Evolutionary conservation across 2,113 vertebrate genomes (phyloP).

Genomic region (Oenanthe oenanthe): DNA sequence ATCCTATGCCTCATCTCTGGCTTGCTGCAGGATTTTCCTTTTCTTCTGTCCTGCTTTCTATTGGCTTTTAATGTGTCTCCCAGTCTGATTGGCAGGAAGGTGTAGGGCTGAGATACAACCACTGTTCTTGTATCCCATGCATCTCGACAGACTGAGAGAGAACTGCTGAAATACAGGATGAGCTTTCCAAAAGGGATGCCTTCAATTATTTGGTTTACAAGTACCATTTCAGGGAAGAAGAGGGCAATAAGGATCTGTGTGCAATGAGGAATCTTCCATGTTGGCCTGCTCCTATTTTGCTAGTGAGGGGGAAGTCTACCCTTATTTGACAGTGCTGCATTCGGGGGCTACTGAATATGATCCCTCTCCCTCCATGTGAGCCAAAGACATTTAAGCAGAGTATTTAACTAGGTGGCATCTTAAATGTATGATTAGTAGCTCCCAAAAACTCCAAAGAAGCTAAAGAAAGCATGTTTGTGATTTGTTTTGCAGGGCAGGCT

Average conservation of each 20-base stretch:
- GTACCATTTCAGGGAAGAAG: neutral
- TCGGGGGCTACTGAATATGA: neutral
- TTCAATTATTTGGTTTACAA: neutral
- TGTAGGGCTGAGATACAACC: neutral
- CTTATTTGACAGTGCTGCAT: neutral
- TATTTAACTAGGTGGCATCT: neutral
- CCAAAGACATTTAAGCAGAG: neutral
- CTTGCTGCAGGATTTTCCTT: neutral
- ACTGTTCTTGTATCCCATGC: rapidly evolving
- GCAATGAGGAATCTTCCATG: neutral
- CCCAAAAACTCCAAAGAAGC: neutral
- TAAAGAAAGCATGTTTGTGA: neutral
- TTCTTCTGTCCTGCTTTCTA: neutral
- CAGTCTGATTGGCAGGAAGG: neutral
- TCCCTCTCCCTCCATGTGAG: neutral
- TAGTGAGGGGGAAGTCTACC: neutral
- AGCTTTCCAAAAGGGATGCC: neutral
- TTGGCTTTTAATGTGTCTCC: neutral
- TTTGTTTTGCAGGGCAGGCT: neutral
- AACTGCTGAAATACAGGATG: neutral
- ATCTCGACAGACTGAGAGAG: neutral
- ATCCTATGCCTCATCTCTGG: neutral
- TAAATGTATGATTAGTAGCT: neutral
- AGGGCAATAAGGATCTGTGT: neutral
- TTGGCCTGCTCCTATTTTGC: neutral